phyloP scores from a whole-genome alignment of 2,888 invertebrate species.

The Epirrita christyi region DNA sequence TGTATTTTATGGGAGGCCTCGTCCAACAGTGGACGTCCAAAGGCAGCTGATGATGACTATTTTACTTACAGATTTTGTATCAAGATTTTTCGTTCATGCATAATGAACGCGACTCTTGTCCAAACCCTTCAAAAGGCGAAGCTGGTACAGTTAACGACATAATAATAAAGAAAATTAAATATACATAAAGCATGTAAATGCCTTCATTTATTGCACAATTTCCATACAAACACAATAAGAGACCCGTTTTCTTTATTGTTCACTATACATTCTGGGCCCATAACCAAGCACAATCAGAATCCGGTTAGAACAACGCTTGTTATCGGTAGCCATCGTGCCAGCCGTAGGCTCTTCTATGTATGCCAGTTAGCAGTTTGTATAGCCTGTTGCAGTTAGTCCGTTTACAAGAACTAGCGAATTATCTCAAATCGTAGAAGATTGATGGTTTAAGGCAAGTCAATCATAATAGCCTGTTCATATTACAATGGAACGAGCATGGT shows the following conservation, averaged over 20 bases:
- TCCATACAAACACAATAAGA: slow-evolving; percentile 31
- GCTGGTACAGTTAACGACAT: too few species aligned
- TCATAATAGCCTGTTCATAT: slow-evolving; percentile 35
- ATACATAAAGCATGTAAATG: slow-evolving; percentile 16
- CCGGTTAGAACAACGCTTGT: slow-evolving; percentile 40
- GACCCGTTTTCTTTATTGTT: slow-evolving; percentile 33
- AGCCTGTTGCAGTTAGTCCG: slow-evolving; percentile 24
- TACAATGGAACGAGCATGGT: background rate
- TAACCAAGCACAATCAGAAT: slow-evolving; percentile 16
- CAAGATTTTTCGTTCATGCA: too few species aligned
- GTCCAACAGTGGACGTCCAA: too few species aligned
- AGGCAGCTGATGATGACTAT: too few species aligned
- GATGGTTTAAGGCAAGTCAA: slow-evolving; percentile 52
- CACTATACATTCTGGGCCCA: slow-evolving; percentile 20
- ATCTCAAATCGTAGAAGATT: slow-evolving; percentile 66
- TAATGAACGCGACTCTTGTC: too few species aligned
- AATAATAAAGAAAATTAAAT: background rate
- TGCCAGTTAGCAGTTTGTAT: slow-evolving; percentile 40
- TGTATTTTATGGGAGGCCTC: too few species aligned
- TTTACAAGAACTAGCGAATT: slow-evolving; percentile 57
- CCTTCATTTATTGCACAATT: slow-evolving; percentile 20
- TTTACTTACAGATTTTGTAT: too few species aligned
- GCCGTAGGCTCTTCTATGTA: slow-evolving; percentile 43
- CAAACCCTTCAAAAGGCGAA: too few species aligned
- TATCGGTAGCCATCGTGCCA: slow-evolving; percentile 43